A percentile compares a stretch with the other conserved stretches of the same genome.
Evolutionary conservation across 2,797 vertebrate species (phyloP).

Genomic region (Rhodeus uyekii): DNA sequence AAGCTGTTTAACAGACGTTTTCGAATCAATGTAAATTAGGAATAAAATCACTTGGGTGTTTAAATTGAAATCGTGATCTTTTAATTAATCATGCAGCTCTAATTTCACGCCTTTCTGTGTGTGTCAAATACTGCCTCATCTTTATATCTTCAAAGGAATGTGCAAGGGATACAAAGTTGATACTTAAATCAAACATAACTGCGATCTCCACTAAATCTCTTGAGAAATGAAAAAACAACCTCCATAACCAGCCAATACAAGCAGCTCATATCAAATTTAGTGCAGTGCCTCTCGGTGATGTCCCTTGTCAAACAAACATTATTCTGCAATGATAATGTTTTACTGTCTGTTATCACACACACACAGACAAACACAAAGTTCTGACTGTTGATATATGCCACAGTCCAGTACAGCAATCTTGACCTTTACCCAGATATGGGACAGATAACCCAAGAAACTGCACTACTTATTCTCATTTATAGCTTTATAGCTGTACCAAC

Average conservation of each 20-base stretch:
- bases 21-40: too few species aligned
- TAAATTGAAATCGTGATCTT: too few species aligned
- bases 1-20: too few species aligned
- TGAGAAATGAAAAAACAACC: too few species aligned
- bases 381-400: neutral
- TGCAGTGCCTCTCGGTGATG: neutral
- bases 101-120: too few species aligned
- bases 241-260: neutral
- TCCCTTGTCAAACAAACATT: neutral
- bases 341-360: neutral
- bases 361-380: slow-evolving; percentile 3
- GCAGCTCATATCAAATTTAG: neutral
- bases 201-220: neutral
- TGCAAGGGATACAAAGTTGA: too few species aligned
- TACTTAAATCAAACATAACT: neutral
- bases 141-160: too few species aligned
- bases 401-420: slow-evolving; percentile 32
- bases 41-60: too few species aligned
- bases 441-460: slow-evolving; percentile 56
- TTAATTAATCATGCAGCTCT: too few species aligned
- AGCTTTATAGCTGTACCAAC: slow-evolving; percentile 45
- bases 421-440: slow-evolving; percentile 64
- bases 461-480: slow-evolving; percentile 50
- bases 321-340: neutral
- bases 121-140: too few species aligned